Evolutionary conservation across 2,113 vertebrate genomes (phyloP).

Genomic region (Paramormyrops kingsleyae): DNA sequence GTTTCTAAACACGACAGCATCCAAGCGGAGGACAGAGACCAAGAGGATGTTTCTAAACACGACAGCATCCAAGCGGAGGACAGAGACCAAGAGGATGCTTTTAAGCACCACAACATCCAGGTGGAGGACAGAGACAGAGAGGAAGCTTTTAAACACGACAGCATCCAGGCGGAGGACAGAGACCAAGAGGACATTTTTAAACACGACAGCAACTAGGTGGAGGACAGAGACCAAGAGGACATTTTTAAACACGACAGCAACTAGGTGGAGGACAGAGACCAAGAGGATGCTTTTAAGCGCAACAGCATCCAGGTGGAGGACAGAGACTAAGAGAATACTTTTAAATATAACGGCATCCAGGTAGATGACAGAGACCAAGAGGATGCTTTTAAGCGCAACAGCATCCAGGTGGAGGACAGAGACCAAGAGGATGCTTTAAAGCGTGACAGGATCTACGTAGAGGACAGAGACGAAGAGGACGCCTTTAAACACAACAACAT

Average conservation of each 20-base stretch:
- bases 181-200: not conserved
- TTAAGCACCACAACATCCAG: slow-evolving; percentile 64
- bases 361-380: not conserved
- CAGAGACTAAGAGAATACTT: not conserved
- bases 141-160: no score
- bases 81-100: not conserved
- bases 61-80: slow-evolving; percentile 72
- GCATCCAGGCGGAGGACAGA: slow-evolving; percentile 69
- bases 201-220: slow-evolving; percentile 54
- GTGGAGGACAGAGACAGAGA: not conserved
- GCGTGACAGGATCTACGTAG: slow-evolving; percentile 63
- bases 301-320: no score
- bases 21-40: slow-evolving; percentile 46
- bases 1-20: slow-evolving; percentile 52
- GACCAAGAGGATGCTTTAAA: not conserved
- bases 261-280: slow-evolving; percentile 36
- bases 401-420: no score
- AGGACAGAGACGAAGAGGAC: not conserved
- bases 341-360: slow-evolving; percentile 63
- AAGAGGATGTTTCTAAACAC: not conserved
- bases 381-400: no score
- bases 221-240: not conserved
- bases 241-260: slow-evolving; percentile 42
- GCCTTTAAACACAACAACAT: not conserved
- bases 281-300: no score